Evolutionary conservation across 1,140 invertebrate genomes (phyloP).

Genomic region (Macrosteles quadrilineatus): DNA sequence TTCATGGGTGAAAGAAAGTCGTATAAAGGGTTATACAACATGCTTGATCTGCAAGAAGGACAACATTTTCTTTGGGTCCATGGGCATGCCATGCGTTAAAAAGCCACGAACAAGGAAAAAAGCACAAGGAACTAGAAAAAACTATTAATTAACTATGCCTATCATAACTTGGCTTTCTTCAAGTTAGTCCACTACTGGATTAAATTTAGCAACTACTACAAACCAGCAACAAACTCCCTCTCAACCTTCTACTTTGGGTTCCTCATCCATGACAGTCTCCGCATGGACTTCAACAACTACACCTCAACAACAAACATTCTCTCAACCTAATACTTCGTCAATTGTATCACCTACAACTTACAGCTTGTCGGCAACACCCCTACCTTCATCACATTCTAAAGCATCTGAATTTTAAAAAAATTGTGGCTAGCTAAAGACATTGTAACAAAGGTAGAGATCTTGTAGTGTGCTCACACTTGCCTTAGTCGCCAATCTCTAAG

Average conservation of each 20-base stretch:
- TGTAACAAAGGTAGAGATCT: background rate
- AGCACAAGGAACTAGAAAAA: constrained; percentile 3
- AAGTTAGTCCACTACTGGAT: too few species aligned
- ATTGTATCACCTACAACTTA: background rate
- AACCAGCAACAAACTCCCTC: too few species aligned
- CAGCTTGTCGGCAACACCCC: background rate
- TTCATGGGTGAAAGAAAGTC: background rate
- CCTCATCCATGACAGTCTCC: background rate
- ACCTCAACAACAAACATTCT: background rate
- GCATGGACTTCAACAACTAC: background rate
- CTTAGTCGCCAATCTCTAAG: constrained; percentile 29
- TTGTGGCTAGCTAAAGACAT: background rate
- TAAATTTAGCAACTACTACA: too few species aligned
- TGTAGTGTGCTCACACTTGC: background rate
- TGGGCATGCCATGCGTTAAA: background rate
- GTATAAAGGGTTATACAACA: background rate
- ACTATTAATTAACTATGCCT: background rate
- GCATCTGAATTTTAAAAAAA: background rate
- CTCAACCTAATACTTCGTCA: background rate
- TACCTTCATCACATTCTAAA: background rate
- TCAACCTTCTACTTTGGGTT: too few species aligned
- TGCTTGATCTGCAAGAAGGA: constrained; percentile 2
- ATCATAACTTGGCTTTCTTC: background rate
- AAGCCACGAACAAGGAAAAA: background rate
- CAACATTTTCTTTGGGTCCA: constrained; percentile 2